Percentiles rank a stretch among this genome's conserved stretches.
These are phyloP conservation scores for Falco punctatus DNA, from an alignment of 2,113 vertebrate species.

Conservation along the genomic window DNA sequence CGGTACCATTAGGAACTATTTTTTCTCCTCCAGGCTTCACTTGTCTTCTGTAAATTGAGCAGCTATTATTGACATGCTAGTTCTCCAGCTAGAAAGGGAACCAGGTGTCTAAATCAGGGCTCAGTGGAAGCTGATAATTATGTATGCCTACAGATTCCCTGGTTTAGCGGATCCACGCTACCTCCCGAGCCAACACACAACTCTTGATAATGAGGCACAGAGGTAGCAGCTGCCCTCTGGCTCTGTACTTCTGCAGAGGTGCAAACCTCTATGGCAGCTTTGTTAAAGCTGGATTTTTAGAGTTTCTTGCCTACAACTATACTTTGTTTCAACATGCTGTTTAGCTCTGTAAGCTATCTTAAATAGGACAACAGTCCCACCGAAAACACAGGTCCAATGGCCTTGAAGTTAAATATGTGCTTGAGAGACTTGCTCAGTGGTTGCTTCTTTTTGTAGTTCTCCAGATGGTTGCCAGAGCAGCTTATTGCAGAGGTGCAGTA, in stretches of 20 bases:
- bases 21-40: not conserved
- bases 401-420: rapidly evolving
- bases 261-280: not conserved
- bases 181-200: not conserved
- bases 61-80: not conserved
- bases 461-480: not conserved
- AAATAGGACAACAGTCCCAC: not conserved
- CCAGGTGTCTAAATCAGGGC: not conserved
- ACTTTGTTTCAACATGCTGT: not conserved
- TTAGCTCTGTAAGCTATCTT: not conserved
- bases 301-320: not conserved
- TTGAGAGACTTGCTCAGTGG: rapidly evolving
- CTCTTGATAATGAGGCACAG: constrained; percentile 13
- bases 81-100: not conserved
- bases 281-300: not conserved
- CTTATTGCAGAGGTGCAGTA: not conserved
- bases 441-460: not conserved
- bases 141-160: not conserved
- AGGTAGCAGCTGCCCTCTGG: constrained; percentile 32
- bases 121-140: constrained; percentile 6
- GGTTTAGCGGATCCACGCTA: not conserved
- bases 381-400: not conserved
- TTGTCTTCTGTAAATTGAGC: not conserved
- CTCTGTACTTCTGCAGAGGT: not conserved
- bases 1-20: not conserved